Evolutionary conservation across 2,797 vertebrate genomes (phyloP).

Genomic region (Amazonetta brasiliensis): DNA sequence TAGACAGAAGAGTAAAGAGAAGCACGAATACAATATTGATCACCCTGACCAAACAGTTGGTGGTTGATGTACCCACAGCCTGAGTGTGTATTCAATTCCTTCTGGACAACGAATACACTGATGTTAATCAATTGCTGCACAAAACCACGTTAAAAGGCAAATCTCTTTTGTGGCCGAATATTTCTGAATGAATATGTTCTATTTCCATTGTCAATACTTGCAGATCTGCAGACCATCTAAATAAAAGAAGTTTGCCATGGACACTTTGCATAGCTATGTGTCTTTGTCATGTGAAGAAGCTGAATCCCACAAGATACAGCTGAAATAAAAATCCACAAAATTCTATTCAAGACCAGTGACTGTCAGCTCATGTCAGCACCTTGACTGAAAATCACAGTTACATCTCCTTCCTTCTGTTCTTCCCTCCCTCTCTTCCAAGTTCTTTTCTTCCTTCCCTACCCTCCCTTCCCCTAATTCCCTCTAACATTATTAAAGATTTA

Average conservation of each 20-base stretch:
- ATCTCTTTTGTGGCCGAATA: background rate
- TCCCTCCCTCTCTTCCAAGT: background rate
- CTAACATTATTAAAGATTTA: background rate
- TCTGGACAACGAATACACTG: background rate
- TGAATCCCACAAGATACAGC: background rate
- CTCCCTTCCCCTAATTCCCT: background rate
- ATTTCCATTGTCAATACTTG: background rate
- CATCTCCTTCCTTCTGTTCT: background rate
- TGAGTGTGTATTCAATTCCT: background rate
- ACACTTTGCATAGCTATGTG: background rate
- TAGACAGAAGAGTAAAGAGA: background rate
- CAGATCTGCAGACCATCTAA: background rate
- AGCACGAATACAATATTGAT: background rate
- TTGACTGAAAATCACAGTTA: background rate
- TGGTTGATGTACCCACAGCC: background rate
- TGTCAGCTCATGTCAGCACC: background rate
- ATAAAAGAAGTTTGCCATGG: background rate
- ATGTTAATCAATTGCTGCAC: background rate
- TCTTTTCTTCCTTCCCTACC: fast-evolving
- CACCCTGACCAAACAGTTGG: background rate
- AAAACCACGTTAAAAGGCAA: background rate
- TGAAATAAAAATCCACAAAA: background rate
- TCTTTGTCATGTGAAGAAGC: background rate
- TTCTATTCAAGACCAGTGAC: background rate
- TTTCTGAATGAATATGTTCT: background rate